A percentile compares a stretch with the other conserved stretches of the same genome.
Evolutionary conservation across 2,888 invertebrate genomes (phyloP).

Genomic region (Quadroppia sp.): DNA sequence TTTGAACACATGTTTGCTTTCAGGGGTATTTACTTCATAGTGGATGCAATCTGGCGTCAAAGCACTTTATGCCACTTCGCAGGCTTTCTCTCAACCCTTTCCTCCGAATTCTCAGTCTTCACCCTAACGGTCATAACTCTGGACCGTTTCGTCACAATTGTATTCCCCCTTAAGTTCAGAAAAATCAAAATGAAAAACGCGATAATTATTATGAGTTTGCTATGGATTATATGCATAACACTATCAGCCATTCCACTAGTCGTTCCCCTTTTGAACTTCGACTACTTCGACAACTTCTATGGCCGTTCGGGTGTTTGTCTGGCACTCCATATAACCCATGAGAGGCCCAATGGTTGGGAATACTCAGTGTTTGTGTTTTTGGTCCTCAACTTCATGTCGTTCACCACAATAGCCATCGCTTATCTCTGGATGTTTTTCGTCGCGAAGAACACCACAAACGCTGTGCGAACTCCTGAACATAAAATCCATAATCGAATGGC

Average conservation of each 20-base stretch:
- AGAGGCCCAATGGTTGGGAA: slow-evolving; percentile 57
- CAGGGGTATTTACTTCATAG: slow-evolving; percentile 55
- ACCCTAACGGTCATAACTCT: slow-evolving; percentile 54
- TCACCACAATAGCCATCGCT: slow-evolving; percentile 55
- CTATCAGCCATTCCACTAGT: slow-evolving; percentile 52
- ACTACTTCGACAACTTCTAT: slow-evolving; percentile 57
- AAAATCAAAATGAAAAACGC: slow-evolving; percentile 39
- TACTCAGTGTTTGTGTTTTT: slow-evolving; percentile 58
- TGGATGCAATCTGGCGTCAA: slow-evolving; percentile 52
- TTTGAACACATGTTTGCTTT: neutral
- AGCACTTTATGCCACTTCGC: slow-evolving; percentile 52
- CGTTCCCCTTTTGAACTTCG: slow-evolving; percentile 50
- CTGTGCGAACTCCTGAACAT: slow-evolving; percentile 51
- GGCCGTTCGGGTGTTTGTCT: slow-evolving; percentile 58
- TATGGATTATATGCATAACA: slow-evolving; percentile 51
- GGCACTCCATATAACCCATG: slow-evolving; percentile 57
- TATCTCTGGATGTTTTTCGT: slow-evolving; percentile 58
- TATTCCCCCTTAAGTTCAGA: slow-evolving; percentile 53
- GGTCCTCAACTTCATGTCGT: slow-evolving; percentile 56
- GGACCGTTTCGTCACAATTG: slow-evolving; percentile 53
- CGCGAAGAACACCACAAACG: slow-evolving; percentile 55
- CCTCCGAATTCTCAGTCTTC: slow-evolving; percentile 53
- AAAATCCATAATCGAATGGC: slow-evolving; percentile 52
- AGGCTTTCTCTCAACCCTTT: slow-evolving; percentile 54
- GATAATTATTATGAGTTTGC: slow-evolving; percentile 50